Percentiles rank a stretch among this genome's conserved stretches.
phyloP scores from a whole-genome alignment of 2,888 invertebrate species.

The Cremastobaeus sp. region DNA sequence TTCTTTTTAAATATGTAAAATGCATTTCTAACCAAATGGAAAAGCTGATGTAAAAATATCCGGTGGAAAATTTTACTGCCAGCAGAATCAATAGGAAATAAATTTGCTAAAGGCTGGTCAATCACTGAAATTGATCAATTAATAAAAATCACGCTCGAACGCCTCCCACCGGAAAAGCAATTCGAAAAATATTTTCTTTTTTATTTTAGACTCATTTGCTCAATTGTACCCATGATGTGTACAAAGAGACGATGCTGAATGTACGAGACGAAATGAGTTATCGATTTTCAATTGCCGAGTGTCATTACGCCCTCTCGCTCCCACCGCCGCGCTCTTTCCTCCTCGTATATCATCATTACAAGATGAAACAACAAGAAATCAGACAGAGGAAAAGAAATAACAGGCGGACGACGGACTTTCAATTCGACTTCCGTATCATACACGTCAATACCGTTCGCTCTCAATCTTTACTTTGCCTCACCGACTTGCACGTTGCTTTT shows the following conservation, averaged over 20 bases:
- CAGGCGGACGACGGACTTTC: conserved; percentile 40
- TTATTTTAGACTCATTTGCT: conserved; percentile 29
- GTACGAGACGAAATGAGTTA: conserved; percentile 42
- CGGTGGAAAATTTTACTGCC: too few relatives aligned
- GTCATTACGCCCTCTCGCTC: conserved; percentile 37
- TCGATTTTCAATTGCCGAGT: conserved; percentile 58
- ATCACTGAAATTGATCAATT: too few relatives aligned
- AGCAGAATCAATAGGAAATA: too few relatives aligned
- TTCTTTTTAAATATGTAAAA: too few relatives aligned
- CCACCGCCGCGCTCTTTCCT: neutral
- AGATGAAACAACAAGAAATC: conserved; percentile 12
- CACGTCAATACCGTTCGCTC: conserved; percentile 55
- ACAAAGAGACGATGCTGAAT: conserved; percentile 36
- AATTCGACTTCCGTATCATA: conserved; percentile 55
- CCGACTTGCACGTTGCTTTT: conserved; percentile 49
- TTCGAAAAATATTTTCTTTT: conserved; percentile 4
- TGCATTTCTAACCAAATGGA: too few relatives aligned
- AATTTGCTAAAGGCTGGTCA: too few relatives aligned
- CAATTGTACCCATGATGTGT: conserved; percentile 36
- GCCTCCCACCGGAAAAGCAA: too few relatives aligned
- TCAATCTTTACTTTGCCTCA: conserved; percentile 48
- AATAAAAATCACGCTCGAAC: too few relatives aligned
- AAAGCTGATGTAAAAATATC: too few relatives aligned
- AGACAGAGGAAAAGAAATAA: conserved; percentile 38
- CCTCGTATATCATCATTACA: neutral